Percentiles rank a stretch among this genome's conserved stretches.
Conservation (phyloP, 2,888 invertebrate genomes). For the Ganaspis brasiliensis region DNA sequence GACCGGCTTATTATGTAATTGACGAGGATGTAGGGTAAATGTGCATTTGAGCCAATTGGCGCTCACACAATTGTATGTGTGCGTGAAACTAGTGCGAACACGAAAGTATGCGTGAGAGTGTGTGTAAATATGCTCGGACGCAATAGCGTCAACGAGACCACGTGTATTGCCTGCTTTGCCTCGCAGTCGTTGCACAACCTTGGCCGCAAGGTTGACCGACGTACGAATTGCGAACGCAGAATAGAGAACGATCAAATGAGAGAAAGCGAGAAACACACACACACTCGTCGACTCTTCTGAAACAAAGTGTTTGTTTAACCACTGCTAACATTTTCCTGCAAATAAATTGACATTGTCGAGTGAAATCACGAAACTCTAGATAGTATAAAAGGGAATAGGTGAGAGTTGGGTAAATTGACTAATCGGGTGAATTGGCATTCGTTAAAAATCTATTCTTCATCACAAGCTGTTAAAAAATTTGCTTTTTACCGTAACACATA, state of each 20-base stretch:
- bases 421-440: too few relatives aligned
- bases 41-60: conserved; percentile 79
- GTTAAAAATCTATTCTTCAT: too few relatives aligned
- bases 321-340: too few relatives aligned
- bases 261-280: conserved; percentile 44
- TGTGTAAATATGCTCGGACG: conserved; percentile 31
- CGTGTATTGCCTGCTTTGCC: conserved; percentile 60
- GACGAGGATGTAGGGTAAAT: conserved; percentile 78
- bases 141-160: conserved; percentile 57
- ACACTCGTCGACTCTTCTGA: neutral
- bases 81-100: conserved; percentile 44
- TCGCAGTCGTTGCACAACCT: conserved; percentile 68
- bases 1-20: conserved; percentile 75
- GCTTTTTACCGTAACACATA: too few relatives aligned
- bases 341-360: too few relatives aligned
- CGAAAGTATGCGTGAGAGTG: conserved; percentile 49
- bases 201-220: conserved; percentile 69
- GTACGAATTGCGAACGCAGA: conserved; percentile 46
- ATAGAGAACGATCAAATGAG: conserved; percentile 16
- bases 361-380: too few relatives aligned
- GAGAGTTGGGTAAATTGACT: too few relatives aligned
- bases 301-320: neutral
- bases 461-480: too few relatives aligned
- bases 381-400: too few relatives aligned
- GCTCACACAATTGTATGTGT: conserved; percentile 55